Base-by-base conservation (phyloP, 2,888 invertebrate species). In the Spatulosminthurus flaviceps region DNA sequence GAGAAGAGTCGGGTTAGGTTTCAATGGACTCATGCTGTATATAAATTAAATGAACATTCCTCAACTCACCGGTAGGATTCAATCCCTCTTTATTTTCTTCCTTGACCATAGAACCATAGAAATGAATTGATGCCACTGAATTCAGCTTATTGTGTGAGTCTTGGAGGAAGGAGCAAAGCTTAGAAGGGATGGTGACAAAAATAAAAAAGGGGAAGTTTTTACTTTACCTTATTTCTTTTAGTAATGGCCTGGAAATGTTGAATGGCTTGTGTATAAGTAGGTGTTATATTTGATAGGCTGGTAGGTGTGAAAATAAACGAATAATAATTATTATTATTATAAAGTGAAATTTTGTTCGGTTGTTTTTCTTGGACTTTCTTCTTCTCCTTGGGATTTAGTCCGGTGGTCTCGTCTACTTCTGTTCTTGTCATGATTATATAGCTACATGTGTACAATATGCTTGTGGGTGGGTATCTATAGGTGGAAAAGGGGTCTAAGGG, bases 111-210 rank as follows among this genome's bases (percentile, higher is more conserved):
- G 13, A 22, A 70, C n/a, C 28, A 41, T 41, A 0, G 51, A 72
- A 51, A 72, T 75, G 64, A 66, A 75, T 75, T 75, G 29, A 75
- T 64, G 64, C 71, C 21, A 42, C n/a, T 71, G 41, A 71, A 78
- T 51, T 70, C 71, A 78, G 71, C 51, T 21, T 26, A 72, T 64
- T 72, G 71, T 61, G 72, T 61, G 2, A 67, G 67, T 64, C 67
- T 41, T 29, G n/a, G 24, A 41, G 29, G 41, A 71, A 61, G 13
- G 29, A 64, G 76, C 34, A 70, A 78, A 43, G 66, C 70, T 79
- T 75, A 75, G 64, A 64, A 24, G 24, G 11, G 64, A 64, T 4
- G 26, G 24, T 64, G 64, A 64, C 64, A 64, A 64, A 64, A 64
- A 64, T 64, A 64, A 24, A 9, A 64, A 64, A 9, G 24, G 5